Base-by-base conservation (phyloP, 2,113 vertebrate genomes). In the Hippocampus mohnikei region DNA sequence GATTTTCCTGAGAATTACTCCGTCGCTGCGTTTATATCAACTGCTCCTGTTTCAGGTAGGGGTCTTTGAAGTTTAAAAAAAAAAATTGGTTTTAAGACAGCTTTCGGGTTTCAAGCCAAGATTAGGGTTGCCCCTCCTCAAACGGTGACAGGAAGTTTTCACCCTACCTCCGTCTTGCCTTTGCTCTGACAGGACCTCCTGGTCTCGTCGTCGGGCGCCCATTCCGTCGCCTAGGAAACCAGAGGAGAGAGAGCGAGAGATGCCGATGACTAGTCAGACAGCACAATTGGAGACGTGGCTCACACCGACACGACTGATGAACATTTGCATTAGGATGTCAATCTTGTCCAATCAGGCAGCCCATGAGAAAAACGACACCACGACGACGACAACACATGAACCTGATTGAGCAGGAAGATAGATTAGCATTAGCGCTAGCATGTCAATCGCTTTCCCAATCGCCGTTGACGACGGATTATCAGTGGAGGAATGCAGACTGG, bases 171-270 rank as follows among this genome's bases (percentile, higher is more conserved):
- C 5, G 95, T 95, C 94, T 99, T 99, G 83, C 97, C 97, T 94
- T 98, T 99, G 92, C 97, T 99, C 90, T 97, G 96, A 94, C 97
- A 99, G 85, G 96, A 98, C 90, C 93, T 93, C 90, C 94, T 94
- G 46, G 95, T 98, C 77, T 98, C 96, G 87, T 98, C 95, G 21
- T 94, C 96, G 88, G 96, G 96, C 82, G 94, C 94, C 97, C 97
- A 99, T 85, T 96, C 95, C 37, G 96, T 96, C 74, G 92, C 95
- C 97, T 99, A 87, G 85, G 89, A 92, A 91, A 93, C 85, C 87
- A 84, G 89, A 93, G 93, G 88, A 91, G 27, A 82, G 90, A 70
- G 90, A 75, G 84, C 70, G 90, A 76, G 84, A 60, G 37, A 25
- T 29, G 59, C 65, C 67, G 29, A 80, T 53, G 72, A 80, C 69